Evolutionary conservation across 2,113 vertebrate species (phyloP), one percentile per base, ranked within the genome.

Genomic region (Poeciliopsis turrubarensis): DNA sequence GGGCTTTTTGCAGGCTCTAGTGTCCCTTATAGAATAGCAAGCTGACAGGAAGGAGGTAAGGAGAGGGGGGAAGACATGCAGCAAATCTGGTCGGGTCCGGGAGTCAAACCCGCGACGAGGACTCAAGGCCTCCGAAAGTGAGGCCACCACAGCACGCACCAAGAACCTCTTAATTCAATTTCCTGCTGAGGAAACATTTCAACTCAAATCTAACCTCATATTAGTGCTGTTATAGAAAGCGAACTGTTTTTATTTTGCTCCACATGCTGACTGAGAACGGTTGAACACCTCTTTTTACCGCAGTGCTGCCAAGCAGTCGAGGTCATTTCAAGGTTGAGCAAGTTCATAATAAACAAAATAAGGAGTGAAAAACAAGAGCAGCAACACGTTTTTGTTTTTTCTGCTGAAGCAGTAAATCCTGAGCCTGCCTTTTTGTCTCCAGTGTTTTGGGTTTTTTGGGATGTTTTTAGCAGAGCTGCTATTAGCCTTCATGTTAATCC

Each of bases 391-490:
- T 57, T 70, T 78, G 57, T 64, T 63, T 57, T n/a, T n/a, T 57
- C 51, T 57, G 51, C 39, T 67, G 65, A 66, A 85, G 60, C 60
- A 64, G 83, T 76, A 92, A 92, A 93, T 92, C 89, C 90, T 68
- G 80, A 1, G 75, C 84, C 76, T 77, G 75, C 80, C 67, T 75
- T 87, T 89, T 83, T 87, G 92, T 91, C 89, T 92, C 83, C 29
- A 79, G 87, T 90, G 83, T 90, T 89, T 91, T 86, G 85, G 78
- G 66, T 70, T 86, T 92, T 91, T 88, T 81, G 77, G 81, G 81
- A 90, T 86, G 89, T 89, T 93, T 92, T 92, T 91, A 87, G 91
- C 91, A 83, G 79, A 82, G 89, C 87, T 83, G 87, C 91, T 92
- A 89, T 92, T 90, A 90, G 91, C 82, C 79, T 77, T 62, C 78